Percentiles rank a stretch among this genome's conserved stretches.
Conservation (phyloP, 1,140 invertebrate genomes). For the Calycopis cecrops region DNA sequence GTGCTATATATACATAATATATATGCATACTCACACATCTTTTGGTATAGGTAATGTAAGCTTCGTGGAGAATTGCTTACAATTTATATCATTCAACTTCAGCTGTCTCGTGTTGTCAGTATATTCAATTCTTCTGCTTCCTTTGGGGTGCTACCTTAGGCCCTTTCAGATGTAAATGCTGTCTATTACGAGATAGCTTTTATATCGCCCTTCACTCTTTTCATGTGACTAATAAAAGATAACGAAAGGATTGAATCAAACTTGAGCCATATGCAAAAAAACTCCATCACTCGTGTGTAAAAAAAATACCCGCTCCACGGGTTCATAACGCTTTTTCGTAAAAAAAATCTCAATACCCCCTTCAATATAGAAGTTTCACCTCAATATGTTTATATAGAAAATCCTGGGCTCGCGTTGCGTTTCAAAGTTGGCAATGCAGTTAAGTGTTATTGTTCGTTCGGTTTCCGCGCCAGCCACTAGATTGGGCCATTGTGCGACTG, state of each 20-base stretch:
- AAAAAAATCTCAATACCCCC: too few relatives aligned
- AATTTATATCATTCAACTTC: too few relatives aligned
- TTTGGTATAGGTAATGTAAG: too few relatives aligned
- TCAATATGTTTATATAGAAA: not conserved
- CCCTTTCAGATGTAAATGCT: slow-evolving; percentile 5
- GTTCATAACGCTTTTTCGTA: too few relatives aligned
- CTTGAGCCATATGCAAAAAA: not conserved
- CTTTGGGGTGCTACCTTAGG: too few relatives aligned
- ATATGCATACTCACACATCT: too few relatives aligned
- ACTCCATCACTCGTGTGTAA: too few relatives aligned
- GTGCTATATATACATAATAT: too few relatives aligned
- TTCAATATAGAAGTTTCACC: slow-evolving; percentile 3
- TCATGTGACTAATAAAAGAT: not conserved
- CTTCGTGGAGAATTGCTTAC: too few relatives aligned
- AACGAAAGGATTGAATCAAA: not conserved
- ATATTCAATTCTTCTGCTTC: too few relatives aligned
- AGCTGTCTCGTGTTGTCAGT: too few relatives aligned
- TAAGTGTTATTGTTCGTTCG: slow-evolving; percentile 8
- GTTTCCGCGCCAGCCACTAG: not conserved
- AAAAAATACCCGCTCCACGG: too few relatives aligned
- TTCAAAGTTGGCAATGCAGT: slow-evolving; percentile 3
- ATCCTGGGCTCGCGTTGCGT: not conserved
- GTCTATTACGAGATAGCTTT: slow-evolving; percentile 2
- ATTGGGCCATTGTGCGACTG: slow-evolving; percentile 7
- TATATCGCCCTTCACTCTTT: not conserved